Evolutionary conservation across 2,888 invertebrate genomes (phyloP).

Genomic region (Eupithecia insigniata): DNA sequence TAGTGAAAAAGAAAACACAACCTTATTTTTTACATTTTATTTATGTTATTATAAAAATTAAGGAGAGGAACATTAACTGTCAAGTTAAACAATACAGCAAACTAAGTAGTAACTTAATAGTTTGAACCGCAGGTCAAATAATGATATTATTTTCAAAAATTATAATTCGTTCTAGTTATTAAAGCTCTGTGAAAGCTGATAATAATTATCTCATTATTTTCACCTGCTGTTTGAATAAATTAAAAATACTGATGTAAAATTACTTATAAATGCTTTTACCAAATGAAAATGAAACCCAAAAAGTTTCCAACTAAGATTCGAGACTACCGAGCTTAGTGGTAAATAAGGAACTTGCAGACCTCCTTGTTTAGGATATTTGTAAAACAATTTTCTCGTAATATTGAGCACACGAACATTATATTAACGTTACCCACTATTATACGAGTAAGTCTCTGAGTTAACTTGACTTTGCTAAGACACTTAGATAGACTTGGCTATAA

Average conservation of each 20-base stretch:
- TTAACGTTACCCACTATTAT: neutral
- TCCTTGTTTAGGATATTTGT: neutral
- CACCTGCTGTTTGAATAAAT: constrained; percentile 6
- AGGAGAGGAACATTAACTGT: constrained; percentile 61
- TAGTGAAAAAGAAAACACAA: constrained; percentile 26
- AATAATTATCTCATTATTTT: constrained; percentile 5
- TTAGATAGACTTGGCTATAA: neutral
- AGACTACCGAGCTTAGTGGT: neutral
- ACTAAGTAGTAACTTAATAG: constrained; percentile 27
- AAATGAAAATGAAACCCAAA: neutral
- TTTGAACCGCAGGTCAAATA: constrained; percentile 36
- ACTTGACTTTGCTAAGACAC: neutral
- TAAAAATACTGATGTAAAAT: constrained; percentile 17
- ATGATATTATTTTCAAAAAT: constrained; percentile 1
- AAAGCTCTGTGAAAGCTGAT: neutral
- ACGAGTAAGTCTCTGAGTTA: neutral
- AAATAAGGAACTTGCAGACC: neutral
- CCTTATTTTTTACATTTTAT: constrained; percentile 31
- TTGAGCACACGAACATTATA: neutral
- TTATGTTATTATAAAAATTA: constrained; percentile 59
- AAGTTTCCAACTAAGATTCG: neutral
- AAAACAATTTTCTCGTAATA: neutral
- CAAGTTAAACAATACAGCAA: constrained; percentile 43
- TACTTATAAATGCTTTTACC: constrained; percentile 60
- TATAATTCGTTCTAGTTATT: neutral